Evolutionary conservation across 1,140 invertebrate genomes (phyloP).

Genomic region (Mactra quadrangularis): DNA sequence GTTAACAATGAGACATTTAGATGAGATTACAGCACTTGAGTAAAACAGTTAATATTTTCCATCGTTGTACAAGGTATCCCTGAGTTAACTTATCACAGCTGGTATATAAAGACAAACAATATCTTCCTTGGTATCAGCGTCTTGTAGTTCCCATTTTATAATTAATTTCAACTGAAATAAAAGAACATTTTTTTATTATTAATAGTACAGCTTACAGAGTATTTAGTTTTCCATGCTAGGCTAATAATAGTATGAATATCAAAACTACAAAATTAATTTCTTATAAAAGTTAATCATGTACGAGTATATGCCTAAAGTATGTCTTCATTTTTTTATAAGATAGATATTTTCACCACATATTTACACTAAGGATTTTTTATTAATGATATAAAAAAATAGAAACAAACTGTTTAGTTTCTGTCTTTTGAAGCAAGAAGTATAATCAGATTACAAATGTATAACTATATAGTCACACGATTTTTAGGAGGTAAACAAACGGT

Average conservation of each 20-base stretch:
- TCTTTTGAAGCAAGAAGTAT: background rate
- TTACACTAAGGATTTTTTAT: no score
- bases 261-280: background rate
- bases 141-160: constrained; percentile 66
- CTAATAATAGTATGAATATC: constrained; percentile 23
- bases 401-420: no score
- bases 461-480: background rate
- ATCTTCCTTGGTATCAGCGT: constrained; percentile 39
- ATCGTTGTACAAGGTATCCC: no score
- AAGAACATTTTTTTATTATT: background rate
- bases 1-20: no score
- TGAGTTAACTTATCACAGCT: constrained; percentile 13
- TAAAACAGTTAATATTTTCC: no score
- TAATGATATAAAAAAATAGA: no score
- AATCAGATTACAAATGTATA: background rate
- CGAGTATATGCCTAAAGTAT: background rate
- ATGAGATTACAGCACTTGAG: no score
- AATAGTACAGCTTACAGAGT: background rate
- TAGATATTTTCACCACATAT: no score
- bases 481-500: no score
- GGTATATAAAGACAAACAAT: constrained; percentile 66
- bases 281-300: background rate
- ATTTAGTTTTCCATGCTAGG: constrained; percentile 1
- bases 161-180: constrained; percentile 50
- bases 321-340: background rate